Evolutionary conservation across 2,113 vertebrate species (phyloP), one percentile per base, ranked within the genome.

Genomic region (Thermophis baileyi): DNA sequence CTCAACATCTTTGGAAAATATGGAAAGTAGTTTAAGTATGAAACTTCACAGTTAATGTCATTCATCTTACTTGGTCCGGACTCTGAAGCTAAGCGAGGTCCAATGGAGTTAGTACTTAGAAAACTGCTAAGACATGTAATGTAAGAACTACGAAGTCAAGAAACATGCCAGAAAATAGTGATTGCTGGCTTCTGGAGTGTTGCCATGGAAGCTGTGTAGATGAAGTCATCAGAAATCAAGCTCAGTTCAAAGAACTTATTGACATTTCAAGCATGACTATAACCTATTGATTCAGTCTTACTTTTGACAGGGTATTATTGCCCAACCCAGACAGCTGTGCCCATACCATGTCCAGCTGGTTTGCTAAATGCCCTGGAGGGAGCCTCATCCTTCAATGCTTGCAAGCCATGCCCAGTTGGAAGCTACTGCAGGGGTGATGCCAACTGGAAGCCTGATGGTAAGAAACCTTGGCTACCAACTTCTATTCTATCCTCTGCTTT

Each of bases 391-490:
- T 89, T 86, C 9, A 90, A 96, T 1, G 96, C 97, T 90, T 99
- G 99, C 97, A 97, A 96, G 88, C 96, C 96, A 12, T 99, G 99
- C 94, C 98, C 98, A 0, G 95, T 96, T 92, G 99, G 99, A 46
- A 94, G 94, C 0, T 99, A 97, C 95, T 99, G 99, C 95, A 95
- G 96, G 85, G 98, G 97, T 49, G 96, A 97, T 24, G 99, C 98
- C 94, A 98, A 97, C 47, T 95, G 98, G 90, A 92, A 97, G 51
- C 98, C 99, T 3, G 97, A 98, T 94, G 99, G 99, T 99, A 96
- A 92, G 97, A 92, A 3, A 24, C 30, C 30, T 24, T 53, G 50
- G 4, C 50, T 20, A 8, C 16, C 16, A 0, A 7, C 35, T 20
- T 40, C 69, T 81, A 40, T 20, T 20, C 6, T 81, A 40, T 20